Conservation (phyloP, 2,797 vertebrate species). For the Eulemur albifrons region DNA sequence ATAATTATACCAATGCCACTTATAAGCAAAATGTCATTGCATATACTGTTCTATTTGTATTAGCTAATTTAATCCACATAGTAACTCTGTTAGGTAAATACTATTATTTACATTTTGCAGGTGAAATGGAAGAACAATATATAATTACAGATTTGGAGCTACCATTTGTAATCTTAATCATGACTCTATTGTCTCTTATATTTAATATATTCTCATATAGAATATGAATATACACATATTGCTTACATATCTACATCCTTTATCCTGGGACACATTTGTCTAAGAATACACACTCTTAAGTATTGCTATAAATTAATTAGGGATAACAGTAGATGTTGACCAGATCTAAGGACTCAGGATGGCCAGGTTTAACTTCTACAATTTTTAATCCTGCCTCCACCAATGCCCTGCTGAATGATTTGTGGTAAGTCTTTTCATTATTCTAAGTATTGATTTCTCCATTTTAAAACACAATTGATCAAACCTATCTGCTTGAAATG, state of each 20-base stretch:
- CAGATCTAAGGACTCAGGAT: background rate
- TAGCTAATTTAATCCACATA: background rate
- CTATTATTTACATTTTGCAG: background rate
- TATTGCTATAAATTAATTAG: background rate
- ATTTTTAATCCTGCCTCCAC: background rate
- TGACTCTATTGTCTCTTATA: background rate
- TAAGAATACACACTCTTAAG: background rate
- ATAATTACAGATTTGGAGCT: background rate
- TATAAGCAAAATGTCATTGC: background rate
- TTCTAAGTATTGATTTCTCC: background rate
- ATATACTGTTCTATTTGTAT: background rate
- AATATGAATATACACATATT: background rate
- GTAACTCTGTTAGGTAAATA: background rate
- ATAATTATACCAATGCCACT: background rate
- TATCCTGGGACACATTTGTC: background rate
- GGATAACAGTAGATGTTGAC: background rate
- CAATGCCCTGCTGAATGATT: background rate
- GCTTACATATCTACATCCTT: background rate
- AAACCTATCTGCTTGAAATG: background rate
- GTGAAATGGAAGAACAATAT: background rate
- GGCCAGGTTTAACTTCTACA: background rate
- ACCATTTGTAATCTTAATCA: background rate
- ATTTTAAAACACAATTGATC: background rate
- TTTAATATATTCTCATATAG: background rate
- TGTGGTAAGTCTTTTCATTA: background rate